Base-by-base conservation (phyloP, 2,888 invertebrate genomes). In the Invenusta paracnida region DNA sequence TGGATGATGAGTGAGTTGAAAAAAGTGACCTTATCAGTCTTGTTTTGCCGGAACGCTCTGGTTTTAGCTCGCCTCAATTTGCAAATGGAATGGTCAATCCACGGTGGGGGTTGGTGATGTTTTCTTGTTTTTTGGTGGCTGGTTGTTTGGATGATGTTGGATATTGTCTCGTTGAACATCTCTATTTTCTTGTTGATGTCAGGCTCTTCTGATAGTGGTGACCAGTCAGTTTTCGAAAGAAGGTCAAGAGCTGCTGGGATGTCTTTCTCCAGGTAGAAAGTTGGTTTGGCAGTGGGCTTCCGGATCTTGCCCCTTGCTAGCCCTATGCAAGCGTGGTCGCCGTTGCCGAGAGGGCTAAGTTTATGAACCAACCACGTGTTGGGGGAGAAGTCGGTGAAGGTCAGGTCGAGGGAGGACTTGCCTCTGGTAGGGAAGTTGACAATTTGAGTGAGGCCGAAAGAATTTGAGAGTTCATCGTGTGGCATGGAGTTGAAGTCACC, bases 211-310 rank as follows among this genome's bases (percentile, higher is more conserved):
- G 48, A n/a, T 73, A 73, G 23, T 23, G 17, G 73, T 5, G 17
- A 73, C 73, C 73, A 73, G 73, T 73, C 73, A 73, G 73, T 73
- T 73, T 5, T 73, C 23, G 73, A 73, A 23, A 25, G 73, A 23
- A 13, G 73, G 73, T 73, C 73, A 5, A 73, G 23, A 23, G 73
- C 25, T 5, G 73, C 23, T 73, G 23, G 5, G 48, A 17, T 11
- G 23, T 11, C 17, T 48, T 48, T 48, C 5, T 48, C 5, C 5
- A 48, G 5, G 48, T 48, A 48, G 48, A 5, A 5, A 17, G 48
- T 48, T 11, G 48, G 17, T 5, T 17, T 48, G 48, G 17, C 48
- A 48, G 5, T 5, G 17, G 17, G 17, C 48, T 48, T 48, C 17
- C 5, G 48, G 5, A 11, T 48, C 48, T 48, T 48, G 17, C 5